Conservation (phyloP, 2,113 vertebrate species). For the Stictonetta naevosa region DNA sequence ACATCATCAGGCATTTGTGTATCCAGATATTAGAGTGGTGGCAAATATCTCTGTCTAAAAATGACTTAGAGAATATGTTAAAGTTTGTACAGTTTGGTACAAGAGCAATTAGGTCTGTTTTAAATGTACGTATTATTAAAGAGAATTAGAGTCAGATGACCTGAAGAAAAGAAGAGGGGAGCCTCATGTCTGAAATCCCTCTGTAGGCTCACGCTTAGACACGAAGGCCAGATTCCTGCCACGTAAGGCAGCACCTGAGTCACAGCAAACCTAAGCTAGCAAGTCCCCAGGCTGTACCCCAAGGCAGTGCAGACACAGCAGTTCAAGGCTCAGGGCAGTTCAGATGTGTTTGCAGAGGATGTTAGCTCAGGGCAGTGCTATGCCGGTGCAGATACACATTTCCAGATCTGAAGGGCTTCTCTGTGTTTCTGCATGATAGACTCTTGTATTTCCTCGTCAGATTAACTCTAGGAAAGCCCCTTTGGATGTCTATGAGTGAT, state of each 20-base stretch:
- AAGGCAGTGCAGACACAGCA: neutral
- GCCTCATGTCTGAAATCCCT: neutral
- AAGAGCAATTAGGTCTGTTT: neutral
- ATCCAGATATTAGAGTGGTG: neutral
- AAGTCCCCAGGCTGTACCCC: neutral
- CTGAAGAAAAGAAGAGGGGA: neutral
- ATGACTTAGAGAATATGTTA: neutral
- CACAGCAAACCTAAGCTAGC: neutral
- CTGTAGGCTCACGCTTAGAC: neutral
- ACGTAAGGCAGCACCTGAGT: neutral
- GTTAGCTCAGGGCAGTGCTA: neutral
- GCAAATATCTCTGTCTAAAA: slow-evolving; percentile 6
- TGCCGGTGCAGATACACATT: neutral
- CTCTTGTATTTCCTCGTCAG: neutral
- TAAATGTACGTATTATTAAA: slow-evolving; percentile 10
- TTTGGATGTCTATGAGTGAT: neutral
- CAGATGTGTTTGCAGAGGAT: neutral
- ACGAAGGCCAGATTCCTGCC: neutral
- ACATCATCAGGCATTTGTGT: neutral
- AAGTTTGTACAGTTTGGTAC: slow-evolving; percentile 5
- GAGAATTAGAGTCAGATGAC: neutral
- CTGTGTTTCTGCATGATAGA: neutral
- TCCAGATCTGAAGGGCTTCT: neutral
- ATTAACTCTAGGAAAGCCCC: neutral
- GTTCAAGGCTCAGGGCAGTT: neutral